Conservation (phyloP, 2,113 vertebrate genomes). For the Noctilio leporinus region DNA sequence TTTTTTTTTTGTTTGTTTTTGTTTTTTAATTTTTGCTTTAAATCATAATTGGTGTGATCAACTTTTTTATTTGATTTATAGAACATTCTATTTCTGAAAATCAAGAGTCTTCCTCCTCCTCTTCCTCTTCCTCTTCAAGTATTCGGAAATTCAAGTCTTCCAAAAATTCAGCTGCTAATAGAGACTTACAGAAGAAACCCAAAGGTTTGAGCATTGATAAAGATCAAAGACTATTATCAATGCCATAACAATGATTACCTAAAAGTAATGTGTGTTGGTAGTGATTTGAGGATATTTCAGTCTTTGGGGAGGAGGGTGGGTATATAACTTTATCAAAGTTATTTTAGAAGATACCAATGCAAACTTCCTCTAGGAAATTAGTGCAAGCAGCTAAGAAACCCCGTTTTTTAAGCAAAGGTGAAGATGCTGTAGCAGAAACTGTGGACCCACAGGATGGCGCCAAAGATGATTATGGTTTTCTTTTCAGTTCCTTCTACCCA, state of each 20-base stretch:
- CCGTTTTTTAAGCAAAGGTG: neutral
- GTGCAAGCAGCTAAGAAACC: neutral
- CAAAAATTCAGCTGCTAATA: conserved; percentile 71
- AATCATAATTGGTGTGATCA: conserved; percentile 61
- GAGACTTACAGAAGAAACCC: conserved; percentile 68
- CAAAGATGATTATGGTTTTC: neutral
- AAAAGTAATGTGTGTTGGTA: neutral
- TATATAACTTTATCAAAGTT: neutral
- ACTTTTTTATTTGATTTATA: conserved; percentile 72
- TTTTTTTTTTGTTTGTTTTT: conserved; percentile 25
- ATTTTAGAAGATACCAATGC: neutral
- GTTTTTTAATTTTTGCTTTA: conserved; percentile 5
- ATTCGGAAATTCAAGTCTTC: conserved; percentile 75
- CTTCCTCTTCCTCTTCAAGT: conserved; percentile 71
- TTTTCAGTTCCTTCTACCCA: neutral
- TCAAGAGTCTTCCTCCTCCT: conserved; percentile 73
- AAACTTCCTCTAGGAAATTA: neutral
- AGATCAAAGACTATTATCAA: conserved; percentile 72
- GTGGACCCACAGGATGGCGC: neutral
- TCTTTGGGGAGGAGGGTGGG: neutral
- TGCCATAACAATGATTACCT: conserved; percentile 42
- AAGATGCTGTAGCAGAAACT: neutral
- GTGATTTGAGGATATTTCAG: neutral
- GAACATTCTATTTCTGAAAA: conserved; percentile 76
- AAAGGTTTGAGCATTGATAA: conserved; percentile 77